Evolutionary conservation across 2,888 invertebrate genomes (phyloP).

Genomic region (Argyresthia goedartella): DNA sequence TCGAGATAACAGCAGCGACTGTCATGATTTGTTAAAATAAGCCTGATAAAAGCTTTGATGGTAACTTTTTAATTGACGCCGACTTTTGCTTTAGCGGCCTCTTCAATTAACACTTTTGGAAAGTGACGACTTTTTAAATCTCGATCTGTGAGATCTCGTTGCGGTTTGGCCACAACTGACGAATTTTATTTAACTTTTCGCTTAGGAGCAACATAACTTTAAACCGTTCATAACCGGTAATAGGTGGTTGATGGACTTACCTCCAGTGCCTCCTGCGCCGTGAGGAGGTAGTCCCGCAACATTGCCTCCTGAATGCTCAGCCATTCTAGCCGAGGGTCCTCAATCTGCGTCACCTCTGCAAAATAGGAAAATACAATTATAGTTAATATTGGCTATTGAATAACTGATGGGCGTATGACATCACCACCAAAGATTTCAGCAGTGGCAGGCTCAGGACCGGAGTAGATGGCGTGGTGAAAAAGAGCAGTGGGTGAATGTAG

Average conservation of each 20-base stretch:
- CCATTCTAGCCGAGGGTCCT: constrained; percentile 98
- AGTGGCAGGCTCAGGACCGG: no score
- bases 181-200: no score
- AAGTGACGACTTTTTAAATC: no score
- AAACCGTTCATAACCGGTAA: no score
- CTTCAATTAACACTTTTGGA: no score
- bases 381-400: neutral
- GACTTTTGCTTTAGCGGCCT: no score
- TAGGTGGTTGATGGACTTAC: constrained; percentile 55
- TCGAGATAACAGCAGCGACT: constrained; percentile 3
- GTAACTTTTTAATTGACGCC: neutral
- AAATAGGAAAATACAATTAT: constrained; percentile 6
- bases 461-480: no score
- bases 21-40: constrained; percentile 9
- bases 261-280: constrained; percentile 95
- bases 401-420: neutral
- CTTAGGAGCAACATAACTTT: no score
- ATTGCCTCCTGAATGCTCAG: constrained; percentile 95
- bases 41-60: neutral
- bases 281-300: constrained; percentile 95
- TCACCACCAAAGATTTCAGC: neutral
- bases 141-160: no score
- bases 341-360: constrained; percentile 94
- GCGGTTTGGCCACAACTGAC: no score
- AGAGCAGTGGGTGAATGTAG: no score